Evolutionary conservation across 2,888 invertebrate genomes (phyloP).

Genomic region (Escarpia spicata): DNA sequence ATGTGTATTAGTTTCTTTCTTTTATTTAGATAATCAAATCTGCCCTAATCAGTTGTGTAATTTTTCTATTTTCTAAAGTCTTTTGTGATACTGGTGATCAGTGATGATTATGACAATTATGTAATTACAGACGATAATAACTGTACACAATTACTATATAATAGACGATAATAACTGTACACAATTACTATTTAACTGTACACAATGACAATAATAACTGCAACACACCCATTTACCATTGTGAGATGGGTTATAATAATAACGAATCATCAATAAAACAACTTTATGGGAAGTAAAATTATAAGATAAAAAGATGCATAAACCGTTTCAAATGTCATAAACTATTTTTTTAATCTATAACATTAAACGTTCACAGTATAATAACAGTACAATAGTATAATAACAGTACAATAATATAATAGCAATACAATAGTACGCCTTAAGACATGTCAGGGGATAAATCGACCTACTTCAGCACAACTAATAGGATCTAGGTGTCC

Average conservation of each 20-base stretch:
- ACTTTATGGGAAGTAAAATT: neutral
- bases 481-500: no score
- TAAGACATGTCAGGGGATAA: no score
- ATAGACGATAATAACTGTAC: no score
- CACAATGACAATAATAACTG: no score
- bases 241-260: neutral
- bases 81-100: neutral
- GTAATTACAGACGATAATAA: neutral
- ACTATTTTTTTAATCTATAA: neutral
- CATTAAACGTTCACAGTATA: neutral
- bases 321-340: neutral
- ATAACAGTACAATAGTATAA: neutral
- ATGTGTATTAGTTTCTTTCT: neutral
- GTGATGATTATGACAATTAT: neutral
- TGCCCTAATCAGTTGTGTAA: neutral
- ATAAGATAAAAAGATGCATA: neutral
- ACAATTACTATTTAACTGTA: no score
- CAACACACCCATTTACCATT: neutral
- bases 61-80: neutral
- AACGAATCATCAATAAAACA: neutral
- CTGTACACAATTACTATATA: no score
- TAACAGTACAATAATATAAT: no score
- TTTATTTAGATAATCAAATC: neutral
- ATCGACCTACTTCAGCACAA: no score
- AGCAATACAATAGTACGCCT: neutral